Evolutionary conservation across 2,113 vertebrate species (phyloP), one percentile per base, ranked within the genome.

Genomic region (Ictalurus punctatus): DNA sequence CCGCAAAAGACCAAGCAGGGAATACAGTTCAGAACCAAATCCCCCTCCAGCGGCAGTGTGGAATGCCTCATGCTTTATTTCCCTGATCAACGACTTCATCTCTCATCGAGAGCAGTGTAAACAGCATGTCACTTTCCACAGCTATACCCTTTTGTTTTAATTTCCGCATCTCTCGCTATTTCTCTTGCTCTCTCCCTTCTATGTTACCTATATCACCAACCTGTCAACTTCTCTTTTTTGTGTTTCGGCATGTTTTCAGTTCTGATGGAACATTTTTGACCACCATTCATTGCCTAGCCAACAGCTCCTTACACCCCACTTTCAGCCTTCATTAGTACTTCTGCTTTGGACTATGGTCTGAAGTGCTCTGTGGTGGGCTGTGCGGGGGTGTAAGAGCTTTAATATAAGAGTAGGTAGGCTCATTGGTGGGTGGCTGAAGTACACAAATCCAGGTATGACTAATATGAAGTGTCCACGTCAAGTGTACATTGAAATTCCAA

Each of bases 31-130:
- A 44, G 81, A 88, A 87, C 71, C 54, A 56, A 65, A 88, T 91
- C 63, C 82, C 85, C 93, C 91, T 93, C 90, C 85, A 89, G 93
- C 82, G 92, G 93, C 88, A 89, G 89, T 27, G 74, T 92, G 91
- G 93, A 95, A 95, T 92, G 93, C 90, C 91, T 93, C 86, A 89
- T 93, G 93, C 88, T 93, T 94, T 93, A 94, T 93, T 94, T 93
- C 92, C 89, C 89, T 92, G 93, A 94, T 94, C 94, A 94, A 94
- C 93, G 92, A 93, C 94, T 94, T 94, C 93, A 92, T 92, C 92
- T 92, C 93, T 95, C 95, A 94, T 95, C 94, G 91, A 92, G 94
- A 76, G 30, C 90, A 92, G 92, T 92, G 92, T 95, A 96, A 95
- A 95, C 93, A 94, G 44, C 69, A 88, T 27, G 88, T 65, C 85